Conservation (phyloP, 2,797 vertebrate species). For the Nothura maculosa region DNA sequence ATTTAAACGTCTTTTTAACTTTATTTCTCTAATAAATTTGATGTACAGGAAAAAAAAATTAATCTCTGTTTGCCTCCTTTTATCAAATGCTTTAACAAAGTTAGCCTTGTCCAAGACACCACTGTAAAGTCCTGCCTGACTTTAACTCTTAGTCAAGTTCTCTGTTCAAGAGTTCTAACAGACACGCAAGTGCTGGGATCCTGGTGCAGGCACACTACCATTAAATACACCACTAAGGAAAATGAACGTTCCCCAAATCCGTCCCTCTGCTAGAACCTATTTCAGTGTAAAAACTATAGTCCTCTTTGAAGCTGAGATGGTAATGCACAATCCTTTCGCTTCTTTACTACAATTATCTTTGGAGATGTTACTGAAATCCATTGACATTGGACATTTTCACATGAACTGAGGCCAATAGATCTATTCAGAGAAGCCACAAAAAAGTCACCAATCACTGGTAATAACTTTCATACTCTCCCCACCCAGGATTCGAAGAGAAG, state of each 20-base stretch:
- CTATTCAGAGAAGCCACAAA: constrained; percentile 33
- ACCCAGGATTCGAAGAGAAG: neutral
- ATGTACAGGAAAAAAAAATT: neutral
- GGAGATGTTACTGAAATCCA: neutral
- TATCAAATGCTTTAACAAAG: neutral
- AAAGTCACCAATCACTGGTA: neutral
- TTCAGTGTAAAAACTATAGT: neutral
- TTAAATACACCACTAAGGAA: neutral
- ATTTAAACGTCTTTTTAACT: neutral
- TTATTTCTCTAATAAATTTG: neutral
- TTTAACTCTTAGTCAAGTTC: neutral
- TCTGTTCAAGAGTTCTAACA: neutral
- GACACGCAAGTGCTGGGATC: neutral
- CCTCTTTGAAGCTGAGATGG: neutral
- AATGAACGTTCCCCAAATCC: neutral
- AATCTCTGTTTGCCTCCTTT: neutral
- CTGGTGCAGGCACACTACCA: neutral
- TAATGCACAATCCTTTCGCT: neutral
- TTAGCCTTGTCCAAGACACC: neutral
- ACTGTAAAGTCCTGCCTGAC: neutral
- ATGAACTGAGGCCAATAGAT: neutral
- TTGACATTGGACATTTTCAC: neutral
- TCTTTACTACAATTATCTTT: neutral
- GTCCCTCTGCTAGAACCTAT: constrained; percentile 10
- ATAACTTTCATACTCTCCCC: constrained; percentile 7